These are phyloP conservation scores for Petrolisthes cinctipes DNA, from an alignment of 2,888 invertebrate genomes.

Conservation along the genomic window DNA sequence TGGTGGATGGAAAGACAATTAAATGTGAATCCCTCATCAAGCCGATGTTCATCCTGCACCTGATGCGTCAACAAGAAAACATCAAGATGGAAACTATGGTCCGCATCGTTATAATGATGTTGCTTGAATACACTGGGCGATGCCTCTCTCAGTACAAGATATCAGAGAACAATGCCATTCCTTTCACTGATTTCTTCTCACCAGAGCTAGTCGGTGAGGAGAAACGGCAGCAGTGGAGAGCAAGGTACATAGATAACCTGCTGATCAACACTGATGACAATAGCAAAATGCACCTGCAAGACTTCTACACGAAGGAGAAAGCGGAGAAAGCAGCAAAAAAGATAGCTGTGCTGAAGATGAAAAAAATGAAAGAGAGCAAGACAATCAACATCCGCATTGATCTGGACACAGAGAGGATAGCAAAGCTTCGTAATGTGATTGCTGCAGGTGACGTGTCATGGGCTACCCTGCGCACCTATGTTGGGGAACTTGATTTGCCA, in stretches of 20 bases:
- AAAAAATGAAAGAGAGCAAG: neutral
- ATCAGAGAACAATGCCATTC: neutral
- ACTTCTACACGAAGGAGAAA: too few species aligned
- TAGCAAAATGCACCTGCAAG: neutral
- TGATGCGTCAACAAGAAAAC: neutral
- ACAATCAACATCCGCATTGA: neutral
- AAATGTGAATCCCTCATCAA: conserved; percentile 58
- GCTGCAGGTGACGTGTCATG: conserved; percentile 34
- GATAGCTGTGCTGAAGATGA: neutral
- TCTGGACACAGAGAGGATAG: neutral
- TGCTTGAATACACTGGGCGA: conserved; percentile 50
- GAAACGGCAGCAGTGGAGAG: conserved; percentile 1
- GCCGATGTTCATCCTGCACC: conserved; percentile 45
- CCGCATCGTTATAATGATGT: conserved; percentile 28
- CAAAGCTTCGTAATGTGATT: conserved; percentile 2
- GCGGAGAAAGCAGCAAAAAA: conserved; percentile 21
- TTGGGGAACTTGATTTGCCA: conserved; percentile 15
- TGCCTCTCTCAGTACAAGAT: conserved; percentile 23
- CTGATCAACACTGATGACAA: neutral
- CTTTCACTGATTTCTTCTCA: conserved; percentile 36
- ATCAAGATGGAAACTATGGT: neutral
- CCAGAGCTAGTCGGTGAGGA: conserved; percentile 3
- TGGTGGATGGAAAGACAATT: conserved; percentile 17
- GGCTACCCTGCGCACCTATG: conserved; percentile 20
- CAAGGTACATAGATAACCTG: neutral